Evolutionary conservation across 2,113 vertebrate species (phyloP).

Genomic region (Leucoraja erinaceus): DNA sequence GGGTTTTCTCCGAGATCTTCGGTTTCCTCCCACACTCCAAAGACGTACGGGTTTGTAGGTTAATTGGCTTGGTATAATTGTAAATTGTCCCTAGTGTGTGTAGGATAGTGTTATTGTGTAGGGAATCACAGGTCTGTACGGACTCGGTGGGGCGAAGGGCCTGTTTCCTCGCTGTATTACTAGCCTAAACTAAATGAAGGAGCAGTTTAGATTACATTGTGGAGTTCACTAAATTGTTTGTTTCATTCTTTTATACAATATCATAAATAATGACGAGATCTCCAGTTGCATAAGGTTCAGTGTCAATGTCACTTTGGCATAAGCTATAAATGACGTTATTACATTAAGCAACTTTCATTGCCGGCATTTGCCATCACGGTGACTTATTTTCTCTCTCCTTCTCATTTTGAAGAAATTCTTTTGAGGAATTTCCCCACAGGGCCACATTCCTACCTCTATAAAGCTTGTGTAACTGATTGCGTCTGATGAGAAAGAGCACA

Average conservation of each 20-base stretch:
- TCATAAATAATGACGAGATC: not conserved
- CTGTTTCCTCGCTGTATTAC: no score
- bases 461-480: not conserved
- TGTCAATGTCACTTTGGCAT: not conserved
- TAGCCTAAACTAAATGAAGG: no score
- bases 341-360: constrained; percentile 11
- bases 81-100: no score
- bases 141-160: no score
- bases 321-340: constrained; percentile 9
- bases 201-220: no score
- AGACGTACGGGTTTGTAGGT: no score
- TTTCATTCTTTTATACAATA: not conserved
- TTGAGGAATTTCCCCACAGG: not conserved
- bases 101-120: no score
- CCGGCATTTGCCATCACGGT: not conserved
- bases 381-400: not conserved
- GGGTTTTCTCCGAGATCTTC: no score
- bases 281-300: not conserved
- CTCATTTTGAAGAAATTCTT: not conserved
- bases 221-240: no score
- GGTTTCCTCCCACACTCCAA: no score
- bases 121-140: no score
- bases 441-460: constrained; percentile 5
- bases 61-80: no score
- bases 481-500: constrained; percentile 1